A percentile compares a stretch with the other conserved stretches of the same genome.
These are phyloP conservation scores for Noctua fimbriata DNA, from an alignment of 2,888 invertebrate species.

Conservation along the genomic window DNA sequence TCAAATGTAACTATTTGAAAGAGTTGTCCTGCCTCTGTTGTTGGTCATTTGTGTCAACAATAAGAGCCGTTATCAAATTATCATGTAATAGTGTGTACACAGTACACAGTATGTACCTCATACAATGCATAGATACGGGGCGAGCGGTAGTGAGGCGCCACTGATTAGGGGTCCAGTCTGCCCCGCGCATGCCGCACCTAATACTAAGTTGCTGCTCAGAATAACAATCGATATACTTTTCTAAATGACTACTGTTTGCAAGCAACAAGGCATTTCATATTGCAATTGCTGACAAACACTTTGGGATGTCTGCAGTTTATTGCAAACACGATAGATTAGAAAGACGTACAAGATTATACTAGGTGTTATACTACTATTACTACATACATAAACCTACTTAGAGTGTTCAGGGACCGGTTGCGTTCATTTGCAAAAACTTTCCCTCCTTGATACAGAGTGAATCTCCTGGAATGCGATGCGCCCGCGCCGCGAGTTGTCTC, in stretches of 20 bases:
- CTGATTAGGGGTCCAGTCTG: constrained; percentile 26
- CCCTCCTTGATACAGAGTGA: neutral
- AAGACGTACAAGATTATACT: neutral
- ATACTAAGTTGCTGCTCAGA: neutral
- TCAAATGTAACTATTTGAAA: constrained; percentile 13
- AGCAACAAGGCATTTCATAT: neutral
- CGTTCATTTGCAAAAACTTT: neutral
- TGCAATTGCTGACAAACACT: neutral
- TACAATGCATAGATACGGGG: neutral
- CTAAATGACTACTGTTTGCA: neutral
- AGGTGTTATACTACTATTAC: neutral
- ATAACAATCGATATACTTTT: neutral
- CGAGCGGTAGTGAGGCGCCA: constrained; percentile 40
- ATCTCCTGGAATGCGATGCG: neutral
- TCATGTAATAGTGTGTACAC: constrained; percentile 20
- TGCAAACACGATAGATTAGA: neutral
- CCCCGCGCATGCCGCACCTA: neutral
- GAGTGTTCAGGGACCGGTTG: neutral
- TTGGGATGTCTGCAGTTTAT: neutral
- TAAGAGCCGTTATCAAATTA: constrained; percentile 32
- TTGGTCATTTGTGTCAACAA: neutral
- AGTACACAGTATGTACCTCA: neutral
- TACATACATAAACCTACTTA: too few species aligned
- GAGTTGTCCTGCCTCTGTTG: neutral
- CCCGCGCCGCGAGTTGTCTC: neutral